Evolutionary conservation across 2,797 vertebrate species (phyloP), one percentile per base, ranked within the genome.

Genomic region (Pangasius krempfi): DNA sequence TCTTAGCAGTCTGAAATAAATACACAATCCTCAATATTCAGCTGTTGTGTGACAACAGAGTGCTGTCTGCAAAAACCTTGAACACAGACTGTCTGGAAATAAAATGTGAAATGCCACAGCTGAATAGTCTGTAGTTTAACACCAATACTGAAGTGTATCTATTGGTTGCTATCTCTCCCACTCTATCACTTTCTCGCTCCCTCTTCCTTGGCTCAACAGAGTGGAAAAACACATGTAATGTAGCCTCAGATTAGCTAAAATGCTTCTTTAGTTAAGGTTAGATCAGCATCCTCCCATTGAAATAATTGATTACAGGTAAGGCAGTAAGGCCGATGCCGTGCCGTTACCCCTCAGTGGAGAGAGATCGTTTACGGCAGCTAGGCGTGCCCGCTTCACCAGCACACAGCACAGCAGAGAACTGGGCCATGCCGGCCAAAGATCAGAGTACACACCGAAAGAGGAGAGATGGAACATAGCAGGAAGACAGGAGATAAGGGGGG

Each of bases 221-320:
- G 89, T 87, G 89, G 89, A 87, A 89, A 89, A 89, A 88, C 90
- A 90, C 86, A 70, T 89, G 91, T 91, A 91, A 92, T 73, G 89
- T 88, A 89, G 73, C 82, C 88, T 70, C 25, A 86, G 89, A 90
- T 90, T 89, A 87, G 89, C 86, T 90, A 91, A 92, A 92, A 91
- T 90, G 89, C 89, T 91, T 92, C 90, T 91, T 91, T 91, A 92
- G 91, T 91, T 92, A 92, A 92, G 91, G 91, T 84, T 91, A 91
- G 90, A 92, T 91, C 91, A 91, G 91, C 89, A 86, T 89, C 76
- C 88, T 91, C 89, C 86, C 86, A 79, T 85, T 87, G 90, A 92
- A 90, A 91, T 92, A 91, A 93, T 91, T 92, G 90, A 93, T 93
- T 92, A 93, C 90, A 92, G 91, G 89, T 92, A 91, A 92, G 84